Evolutionary conservation across 1,140 invertebrate genomes (phyloP), one percentile per base, ranked within the genome.

Genomic region (Littorina saxatilis): DNA sequence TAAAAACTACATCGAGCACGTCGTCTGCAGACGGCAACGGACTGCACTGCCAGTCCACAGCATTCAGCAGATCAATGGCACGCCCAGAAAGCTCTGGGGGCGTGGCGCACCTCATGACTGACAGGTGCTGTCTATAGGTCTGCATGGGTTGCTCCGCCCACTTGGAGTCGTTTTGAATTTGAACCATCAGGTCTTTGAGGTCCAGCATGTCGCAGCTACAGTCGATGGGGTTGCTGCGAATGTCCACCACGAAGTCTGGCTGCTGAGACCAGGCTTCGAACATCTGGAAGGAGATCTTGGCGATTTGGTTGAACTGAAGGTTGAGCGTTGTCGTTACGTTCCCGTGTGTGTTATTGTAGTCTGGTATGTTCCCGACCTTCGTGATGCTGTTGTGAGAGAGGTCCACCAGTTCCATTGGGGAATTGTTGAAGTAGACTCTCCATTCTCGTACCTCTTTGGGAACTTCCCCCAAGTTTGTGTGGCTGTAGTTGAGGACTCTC

Each of bases 221-320:
- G 55, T 81, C 27, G 27, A 84, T 79, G 0, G 83, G 83, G 40
- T 84, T 84, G 55, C 79, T 40, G 1, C 80, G 63, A 23, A 84
- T 75, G 58, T 84, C 83, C 2, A 84, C 79, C 13, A 27, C 23
- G 39, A 81, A 50, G 20, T 63, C 32, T 29, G 76, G 55, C 1
- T 79, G 50, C 0, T 13, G 35, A 1, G 75, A 63, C 83, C 83
- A 84, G 27, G 32, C n/a, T 72, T 79, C 58, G 1, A 84, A n/a
- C 4, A 79, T 61, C 15, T 79, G 66, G 37, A 75, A 23, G 15
- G 47, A 58, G 29, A 84, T 50, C 11, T 20, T 75, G 11, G 80
- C 74, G 20, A 84, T 74, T 35, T 81, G 81, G 50, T 84, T 84
- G 61, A 66, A 32, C 0, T 73, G 20, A 1, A 84, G 50, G 39